Conservation (phyloP, 2,797 vertebrate species). For the Spondyliosoma cantharus region DNA sequence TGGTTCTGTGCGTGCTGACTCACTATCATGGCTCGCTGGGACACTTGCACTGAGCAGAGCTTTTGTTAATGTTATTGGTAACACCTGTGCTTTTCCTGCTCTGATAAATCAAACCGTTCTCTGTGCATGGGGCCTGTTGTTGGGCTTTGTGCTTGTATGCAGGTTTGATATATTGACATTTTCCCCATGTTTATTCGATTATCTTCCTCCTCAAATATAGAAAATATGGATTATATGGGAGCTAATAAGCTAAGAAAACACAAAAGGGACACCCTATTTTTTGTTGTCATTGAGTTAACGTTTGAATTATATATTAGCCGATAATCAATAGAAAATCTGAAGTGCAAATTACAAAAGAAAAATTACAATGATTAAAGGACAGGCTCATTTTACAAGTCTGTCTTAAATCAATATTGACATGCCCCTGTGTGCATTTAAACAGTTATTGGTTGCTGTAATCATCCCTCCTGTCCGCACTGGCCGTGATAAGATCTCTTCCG, state of each 20-base stretch:
- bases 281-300: not conserved
- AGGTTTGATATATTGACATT: not conserved
- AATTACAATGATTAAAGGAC: not conserved
- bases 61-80: not conserved
- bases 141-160: not conserved
- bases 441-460: not conserved
- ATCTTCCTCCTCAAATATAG: not conserved
- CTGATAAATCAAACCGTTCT: not conserved
- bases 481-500: not conserved
- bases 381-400: not conserved
- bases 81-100: not conserved
- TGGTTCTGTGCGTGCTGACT: not conserved
- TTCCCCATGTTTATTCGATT: not conserved
- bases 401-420: not conserved
- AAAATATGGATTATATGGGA: not conserved
- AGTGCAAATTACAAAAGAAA: not conserved
- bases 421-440: not conserved
- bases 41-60: not conserved
- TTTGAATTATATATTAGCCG: not conserved
- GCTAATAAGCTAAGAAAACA: not conserved
- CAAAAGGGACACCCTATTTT: not conserved
- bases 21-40: not conserved
- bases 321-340: not conserved
- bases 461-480: not conserved
- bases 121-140: not conserved